Conservation (phyloP, 2,113 vertebrate genomes). For the Phocoena sinus region DNA sequence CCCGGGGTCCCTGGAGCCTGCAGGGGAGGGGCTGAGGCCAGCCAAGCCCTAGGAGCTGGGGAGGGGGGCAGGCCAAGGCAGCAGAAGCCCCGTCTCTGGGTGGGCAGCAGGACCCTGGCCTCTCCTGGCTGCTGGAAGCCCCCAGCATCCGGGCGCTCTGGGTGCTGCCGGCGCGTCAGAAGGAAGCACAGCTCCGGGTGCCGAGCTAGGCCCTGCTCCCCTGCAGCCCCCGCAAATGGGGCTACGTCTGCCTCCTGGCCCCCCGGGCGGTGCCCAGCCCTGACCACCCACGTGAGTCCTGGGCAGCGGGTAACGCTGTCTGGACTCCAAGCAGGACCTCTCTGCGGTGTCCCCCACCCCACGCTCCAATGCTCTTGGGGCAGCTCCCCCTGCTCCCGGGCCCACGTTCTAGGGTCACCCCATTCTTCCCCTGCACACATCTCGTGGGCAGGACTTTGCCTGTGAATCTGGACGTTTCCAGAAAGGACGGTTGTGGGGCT, state of each 20-base stretch:
- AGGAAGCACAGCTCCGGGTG: not conserved
- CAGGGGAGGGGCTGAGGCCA: not conserved
- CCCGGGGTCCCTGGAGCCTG: no score
- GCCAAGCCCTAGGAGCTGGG: not conserved
- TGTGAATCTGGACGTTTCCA: not conserved
- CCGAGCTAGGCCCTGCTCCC: not conserved
- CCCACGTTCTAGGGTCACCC: not conserved
- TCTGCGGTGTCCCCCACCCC: not conserved
- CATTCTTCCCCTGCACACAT: not conserved
- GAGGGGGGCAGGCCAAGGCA: not conserved
- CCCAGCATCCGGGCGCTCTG: fast-evolving
- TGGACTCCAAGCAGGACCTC: no score
- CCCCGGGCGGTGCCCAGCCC: no score
- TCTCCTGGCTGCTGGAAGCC: not conserved
- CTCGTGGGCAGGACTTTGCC: not conserved
- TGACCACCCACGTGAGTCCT: no score
- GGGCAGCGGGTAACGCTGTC: no score
- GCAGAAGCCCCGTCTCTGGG: fast-evolving
- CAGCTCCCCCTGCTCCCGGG: not conserved
- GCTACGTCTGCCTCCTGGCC: no score
- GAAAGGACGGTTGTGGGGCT: not conserved
- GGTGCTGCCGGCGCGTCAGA: not conserved
- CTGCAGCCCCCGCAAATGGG: fast-evolving
- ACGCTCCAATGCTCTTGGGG: not conserved
- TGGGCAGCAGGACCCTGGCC: not conserved